A percentile compares a stretch with the other conserved stretches of the same genome.
Conservation (phyloP, 2,888 invertebrate genomes). For the Drosophila subsilvestris region DNA sequence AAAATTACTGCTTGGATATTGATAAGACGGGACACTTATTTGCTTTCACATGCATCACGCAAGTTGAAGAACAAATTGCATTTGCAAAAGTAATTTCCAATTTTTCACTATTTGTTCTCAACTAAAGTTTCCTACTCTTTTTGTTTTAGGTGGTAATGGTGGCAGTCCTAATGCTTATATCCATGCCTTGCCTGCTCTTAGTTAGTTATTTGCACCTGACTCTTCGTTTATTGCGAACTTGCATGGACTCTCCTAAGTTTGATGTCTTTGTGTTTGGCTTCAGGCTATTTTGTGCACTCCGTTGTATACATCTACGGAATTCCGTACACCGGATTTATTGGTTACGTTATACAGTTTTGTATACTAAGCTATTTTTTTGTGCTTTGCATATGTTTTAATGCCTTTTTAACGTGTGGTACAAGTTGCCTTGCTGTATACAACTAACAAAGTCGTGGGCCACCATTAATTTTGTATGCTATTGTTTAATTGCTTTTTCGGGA, state of each 20-base stretch:
- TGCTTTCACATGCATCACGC: constrained; percentile 82
- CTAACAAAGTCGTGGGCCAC: constrained; percentile 59
- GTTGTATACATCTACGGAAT: constrained; percentile 80
- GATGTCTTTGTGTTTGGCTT: constrained; percentile 81
- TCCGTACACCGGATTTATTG: constrained; percentile 70
- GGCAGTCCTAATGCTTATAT: constrained; percentile 81
- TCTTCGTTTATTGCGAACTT: constrained; percentile 78
- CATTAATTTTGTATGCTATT: constrained; percentile 74
- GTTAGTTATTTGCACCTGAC: constrained; percentile 80
- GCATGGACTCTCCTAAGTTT: constrained; percentile 82
- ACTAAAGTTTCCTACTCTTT: constrained; percentile 5
- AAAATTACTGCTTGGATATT: constrained; percentile 82
- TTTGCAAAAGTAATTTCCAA: constrained; percentile 44
- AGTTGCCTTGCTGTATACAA: constrained; percentile 74
- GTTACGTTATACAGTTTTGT: constrained; percentile 83
- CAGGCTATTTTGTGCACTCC: constrained; percentile 81
- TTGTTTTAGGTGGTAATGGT: constrained; percentile 72
- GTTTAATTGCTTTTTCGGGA: constrained; percentile 69
- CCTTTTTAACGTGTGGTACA: constrained; percentile 82
- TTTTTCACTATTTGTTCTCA: background rate
- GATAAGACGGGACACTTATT: constrained; percentile 78
- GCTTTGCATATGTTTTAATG: constrained; percentile 82
- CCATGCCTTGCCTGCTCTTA: constrained; percentile 81
- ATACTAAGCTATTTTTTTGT: constrained; percentile 82
- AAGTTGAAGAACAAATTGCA: constrained; percentile 77